Base-by-base conservation (phyloP, 2,888 invertebrate genomes). In the Cerceris ruficornis region DNA sequence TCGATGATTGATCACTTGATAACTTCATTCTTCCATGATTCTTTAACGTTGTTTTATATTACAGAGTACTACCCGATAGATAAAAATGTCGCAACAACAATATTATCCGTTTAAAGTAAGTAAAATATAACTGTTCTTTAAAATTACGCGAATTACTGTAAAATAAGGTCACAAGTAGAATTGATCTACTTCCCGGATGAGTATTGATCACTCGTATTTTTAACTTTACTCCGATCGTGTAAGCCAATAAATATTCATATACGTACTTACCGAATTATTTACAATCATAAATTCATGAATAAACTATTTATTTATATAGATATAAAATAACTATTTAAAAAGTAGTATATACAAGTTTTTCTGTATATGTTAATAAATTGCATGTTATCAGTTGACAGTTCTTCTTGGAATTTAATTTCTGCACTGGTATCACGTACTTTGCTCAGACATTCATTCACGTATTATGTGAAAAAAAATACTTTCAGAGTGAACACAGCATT, bases 101-200 rank as follows among this genome's bases (percentile, higher is more conserved):
- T 97, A 96, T 93, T 97, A 96, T 93, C 96, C 96, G 90, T 96
- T 96, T 95, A 96, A 96, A 95, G 96, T 97, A 93, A 95, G 94
- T 77, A 72, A 46, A 57, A 78, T 43, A 42, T 42, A 43, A 59
- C 76, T 76, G 28, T 54, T 50, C 7, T 14, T 15, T 7, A 0
- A 55, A 61, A 42, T 52, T 50, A 28, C 39, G 14, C 14, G 41
- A 52, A 64, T 71, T 66, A 43, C 52, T 28, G 59, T 49, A 15
- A 4, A 28, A 28, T 7, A 5, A 6, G 7, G 50, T 13, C 57
- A 57, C 13, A 54, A 49, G 60, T 64, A 1, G 43, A 11, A 64
- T 69, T 43, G 15, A 49, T 76, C 60, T 81, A 77, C 75, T 80
- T 74, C 11, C 49, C 62, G 46, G 17, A 28, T 14, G 46, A 2